These are phyloP conservation scores for Heliopora coerulea DNA, from an alignment of 92 coral and sea anemone genomes.

Conservation along the genomic window DNA sequence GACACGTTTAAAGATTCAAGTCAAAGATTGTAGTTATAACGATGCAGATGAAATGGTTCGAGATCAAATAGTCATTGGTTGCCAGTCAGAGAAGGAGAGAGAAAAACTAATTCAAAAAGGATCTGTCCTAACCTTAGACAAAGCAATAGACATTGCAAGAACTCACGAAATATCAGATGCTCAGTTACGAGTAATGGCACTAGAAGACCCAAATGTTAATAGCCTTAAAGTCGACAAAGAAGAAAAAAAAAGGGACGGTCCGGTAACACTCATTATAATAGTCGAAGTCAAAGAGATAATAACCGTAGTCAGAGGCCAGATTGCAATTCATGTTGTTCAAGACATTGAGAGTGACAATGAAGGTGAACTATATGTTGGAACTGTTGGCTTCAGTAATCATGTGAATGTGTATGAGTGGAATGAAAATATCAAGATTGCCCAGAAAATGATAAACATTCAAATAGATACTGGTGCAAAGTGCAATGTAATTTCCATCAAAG, in stretches of 20 bases:
- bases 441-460: constrained; percentile 28
- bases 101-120: not conserved
- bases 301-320: too few species aligned
- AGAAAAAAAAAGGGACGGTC: too few species aligned
- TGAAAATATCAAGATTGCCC: constrained; percentile 40
- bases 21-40: too few species aligned
- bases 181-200: not conserved
- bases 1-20: too few species aligned
- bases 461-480: constrained; percentile 43
- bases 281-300: too few species aligned
- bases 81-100: not conserved
- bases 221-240: too few species aligned
- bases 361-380: too few species aligned
- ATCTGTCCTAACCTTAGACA: not conserved
- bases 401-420: constrained; percentile 16
- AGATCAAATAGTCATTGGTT: constrained; percentile 1
- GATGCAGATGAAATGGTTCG: not conserved
- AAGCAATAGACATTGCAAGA: not conserved
- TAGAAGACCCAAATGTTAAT: not conserved
- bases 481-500: constrained; percentile 42
- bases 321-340: too few species aligned
- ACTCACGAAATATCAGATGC: not conserved
- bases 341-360: too few species aligned
- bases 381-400: too few species aligned
- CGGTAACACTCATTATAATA: too few species aligned